Evolutionary conservation across 2,888 invertebrate species (phyloP).

Genomic region (Stramonita haemastoma): DNA sequence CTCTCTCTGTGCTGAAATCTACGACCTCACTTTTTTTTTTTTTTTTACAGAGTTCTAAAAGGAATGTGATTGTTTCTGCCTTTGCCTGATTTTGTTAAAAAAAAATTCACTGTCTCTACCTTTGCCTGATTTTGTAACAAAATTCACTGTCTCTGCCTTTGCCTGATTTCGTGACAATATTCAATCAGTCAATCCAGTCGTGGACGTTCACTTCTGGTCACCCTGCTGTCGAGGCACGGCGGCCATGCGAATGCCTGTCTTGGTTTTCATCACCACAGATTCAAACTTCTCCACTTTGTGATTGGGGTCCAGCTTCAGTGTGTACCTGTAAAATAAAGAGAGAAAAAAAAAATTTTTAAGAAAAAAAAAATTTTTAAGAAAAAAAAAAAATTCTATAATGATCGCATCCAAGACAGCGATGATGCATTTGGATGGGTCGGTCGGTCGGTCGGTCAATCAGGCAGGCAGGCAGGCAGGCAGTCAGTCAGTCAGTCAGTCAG

Average conservation of each 20-base stretch:
- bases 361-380: background rate
- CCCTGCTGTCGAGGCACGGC: conserved; percentile 48
- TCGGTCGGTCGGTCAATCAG: no score
- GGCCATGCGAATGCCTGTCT: conserved; percentile 62
- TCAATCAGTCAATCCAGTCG: background rate
- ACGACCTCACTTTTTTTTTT: no score
- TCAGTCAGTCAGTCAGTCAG: background rate
- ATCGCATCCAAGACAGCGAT: no score
- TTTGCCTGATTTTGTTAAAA: no score
- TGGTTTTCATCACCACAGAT: conserved; percentile 63
- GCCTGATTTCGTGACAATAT: background rate
- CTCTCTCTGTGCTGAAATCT: no score
- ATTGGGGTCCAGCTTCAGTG: conserved; percentile 58
- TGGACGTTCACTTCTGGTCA: background rate
- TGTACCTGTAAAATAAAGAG: conserved; percentile 51
- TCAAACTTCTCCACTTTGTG: conserved; percentile 59
- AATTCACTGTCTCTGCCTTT: background rate
- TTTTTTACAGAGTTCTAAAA: no score
- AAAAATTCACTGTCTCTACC: background rate
- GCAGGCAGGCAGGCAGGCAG: background rate
- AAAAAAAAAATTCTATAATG: background rate
- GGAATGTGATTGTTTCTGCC: no score
- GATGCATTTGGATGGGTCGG: no score
- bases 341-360: conserved; percentile 24
- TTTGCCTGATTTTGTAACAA: no score